Evolutionary conservation across 2,113 vertebrate genomes (phyloP), one percentile per base, ranked within the genome.

Genomic region (Fulica atra): DNA sequence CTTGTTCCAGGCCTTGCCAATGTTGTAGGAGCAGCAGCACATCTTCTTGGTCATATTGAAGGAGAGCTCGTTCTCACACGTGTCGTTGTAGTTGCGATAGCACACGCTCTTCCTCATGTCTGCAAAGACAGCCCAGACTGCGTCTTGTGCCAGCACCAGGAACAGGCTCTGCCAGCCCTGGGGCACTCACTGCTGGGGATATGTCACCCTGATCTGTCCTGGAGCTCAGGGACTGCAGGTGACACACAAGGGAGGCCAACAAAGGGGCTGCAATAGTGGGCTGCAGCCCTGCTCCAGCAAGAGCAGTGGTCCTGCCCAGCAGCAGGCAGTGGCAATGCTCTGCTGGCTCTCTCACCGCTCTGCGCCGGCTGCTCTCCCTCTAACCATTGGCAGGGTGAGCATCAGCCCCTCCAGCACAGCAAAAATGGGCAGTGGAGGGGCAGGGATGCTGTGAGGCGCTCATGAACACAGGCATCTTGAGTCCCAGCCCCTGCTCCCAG

Each of bases 21-120:
- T 98, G 38, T 99, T 99, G 97, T 99, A 99, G 82, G 99, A 98
- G 35, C 99, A 99, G 98, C 99, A 99, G 96, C 99, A 99, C 98
- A 98, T 99, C 97, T 99, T 99, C 97, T 98, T 99, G 88, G 99
- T 99, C 98, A 99, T 98, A 96, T 99, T 99, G 97, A 99, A 99
- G 81, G 99, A 98, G 44, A 99, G 98, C 96, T 99, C 99, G 38
- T 99, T 99, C 96, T 98, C 98, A 66, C 99, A 99, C 0, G 99
- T 99, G 97, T 99, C 98, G 0, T 99, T 99, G 94, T 98, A 99
- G 98, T 99, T 99, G 38, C 98, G 98, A 90, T 99, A 99, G 54
- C 99, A 99, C 72, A 99, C 97, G 1, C 98, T 99, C 96, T 99
- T 99, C 93, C 99, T 98, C 98, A 99, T 98, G 96, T 99, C 99